Base-by-base conservation (phyloP, 2,797 vertebrate species). In the Enteromius trimaculatus region DNA sequence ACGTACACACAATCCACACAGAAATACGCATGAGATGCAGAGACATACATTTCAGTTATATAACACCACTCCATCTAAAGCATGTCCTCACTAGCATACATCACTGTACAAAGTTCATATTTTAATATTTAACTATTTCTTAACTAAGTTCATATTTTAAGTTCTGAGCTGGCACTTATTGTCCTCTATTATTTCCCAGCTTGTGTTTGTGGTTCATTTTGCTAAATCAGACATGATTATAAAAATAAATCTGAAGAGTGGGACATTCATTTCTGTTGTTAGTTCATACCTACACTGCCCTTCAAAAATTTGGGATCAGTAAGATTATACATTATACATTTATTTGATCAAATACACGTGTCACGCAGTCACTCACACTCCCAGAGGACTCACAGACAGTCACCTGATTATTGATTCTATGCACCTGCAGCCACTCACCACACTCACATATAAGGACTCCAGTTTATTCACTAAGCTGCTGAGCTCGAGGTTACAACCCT, bases 11-110 rank as follows among this genome's bases (percentile, higher is more conserved):
- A 13, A 31, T 17, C 26, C 5, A 1, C 37, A 23, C 60, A 53
- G 21, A 75, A 37, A 58, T 34, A 44, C 21, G 42, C 17, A 65
- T 39, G 64, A 79, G 47, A 66, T 79, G 64, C 65, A 79, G 29
- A 39, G 31, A 81, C 44, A 64, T 42, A 34, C 26, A 23, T 34
- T 64, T 60, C 66, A 31, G 51, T 75, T 39, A 74, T 29, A 74
- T 39, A 75, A 75, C 58, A 39, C 44, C 26, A 53, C 21, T 74
- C 5, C 14, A 65, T 65, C 14, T 39, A 74, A 51, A 51, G 34
- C 64, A 79, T 70, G 42, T 65, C 42, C 29, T 34, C 42, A 26
- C 9, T 64, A 60, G 23, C 13, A 71, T 72, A 21, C 42, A 72
- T 55, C 49, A 55, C 10, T n/a, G 71, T 74, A 53, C n/a, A 1